phyloP scores from a whole-genome alignment of 2,113 vertebrate species.

The pig (Sus scrofa) region T2T-Sscrofa CM000826.6:116033501-116034000 shows the following conservation, averaged over 20 bases:
- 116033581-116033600: constrained; percentile 7
- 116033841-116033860: constrained; percentile 47
- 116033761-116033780: background rate
- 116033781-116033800: constrained; percentile 19
- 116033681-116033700: background rate
- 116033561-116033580: background rate
- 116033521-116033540: no score
- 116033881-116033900: constrained; percentile 49
- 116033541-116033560: no score
- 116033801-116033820: constrained; percentile 44
- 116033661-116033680: background rate
- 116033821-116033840: background rate
- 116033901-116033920: constrained; percentile 70
- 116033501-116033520: no score
- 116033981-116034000: constrained; percentile 1
- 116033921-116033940: constrained; percentile 53
- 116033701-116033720: background rate
- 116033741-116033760: background rate
- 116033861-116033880: constrained; percentile 62
- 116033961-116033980: constrained; percentile 39
- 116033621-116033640: background rate
- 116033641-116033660: background rate
- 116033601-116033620: background rate
- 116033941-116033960: constrained; percentile 49
- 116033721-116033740: constrained; percentile 2